Percentiles rank a stretch among this genome's conserved stretches.
phyloP scores from a whole-genome alignment of 2,888 invertebrate species.

The Desoria tigrina region DNA sequence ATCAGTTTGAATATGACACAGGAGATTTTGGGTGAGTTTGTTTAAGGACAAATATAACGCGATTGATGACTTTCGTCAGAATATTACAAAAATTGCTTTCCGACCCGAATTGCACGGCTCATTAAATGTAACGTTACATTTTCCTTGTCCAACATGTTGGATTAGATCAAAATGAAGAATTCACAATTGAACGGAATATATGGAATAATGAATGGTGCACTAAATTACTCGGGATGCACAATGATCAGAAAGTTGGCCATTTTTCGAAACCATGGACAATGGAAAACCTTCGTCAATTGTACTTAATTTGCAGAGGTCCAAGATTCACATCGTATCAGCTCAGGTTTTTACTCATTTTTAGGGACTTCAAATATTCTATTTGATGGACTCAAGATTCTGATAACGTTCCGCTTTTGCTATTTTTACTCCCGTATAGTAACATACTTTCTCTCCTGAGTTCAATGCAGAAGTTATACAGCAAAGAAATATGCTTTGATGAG shows the following conservation, averaged over 20 bases:
- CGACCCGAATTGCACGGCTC: too few relatives aligned
- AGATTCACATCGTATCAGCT: slow-evolving; percentile 62
- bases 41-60: too few relatives aligned
- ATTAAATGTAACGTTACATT: too few relatives aligned
- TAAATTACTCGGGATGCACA: slow-evolving; percentile 29
- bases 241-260: slow-evolving; percentile 17
- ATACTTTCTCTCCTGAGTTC: slow-evolving; percentile 60
- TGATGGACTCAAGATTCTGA: background rate
- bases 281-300: slow-evolving; percentile 59
- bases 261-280: slow-evolving; percentile 22
- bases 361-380: background rate
- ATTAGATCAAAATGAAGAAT: slow-evolving; percentile 38
- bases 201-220: slow-evolving; percentile 52
- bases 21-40: slow-evolving; percentile 29
- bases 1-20: slow-evolving; percentile 38
- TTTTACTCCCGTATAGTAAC: too few relatives aligned
- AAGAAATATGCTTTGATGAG: slow-evolving; percentile 62
- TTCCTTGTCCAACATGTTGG: too few relatives aligned
- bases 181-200: slow-evolving; percentile 42
- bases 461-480: slow-evolving; percentile 65
- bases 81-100: too few relatives aligned
- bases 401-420: background rate
- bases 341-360: slow-evolving; percentile 59
- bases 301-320: slow-evolving; percentile 67
- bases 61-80: background rate